Evolutionary conservation across 1,140 invertebrate genomes (phyloP), one percentile per base, ranked within the genome.

Genomic region (Bombus sylvicola): DNA sequence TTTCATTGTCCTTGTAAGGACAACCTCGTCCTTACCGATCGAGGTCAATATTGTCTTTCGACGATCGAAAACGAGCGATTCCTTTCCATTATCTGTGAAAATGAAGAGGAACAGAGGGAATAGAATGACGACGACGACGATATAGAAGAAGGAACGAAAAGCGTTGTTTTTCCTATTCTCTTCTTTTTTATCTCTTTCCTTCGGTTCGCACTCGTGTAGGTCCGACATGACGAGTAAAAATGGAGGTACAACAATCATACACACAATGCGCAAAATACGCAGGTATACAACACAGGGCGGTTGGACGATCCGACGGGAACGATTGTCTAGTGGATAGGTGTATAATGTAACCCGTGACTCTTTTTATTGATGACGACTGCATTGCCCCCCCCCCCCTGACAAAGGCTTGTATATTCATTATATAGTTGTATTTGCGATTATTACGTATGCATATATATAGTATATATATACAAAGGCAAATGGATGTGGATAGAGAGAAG

Each of bases 341-440:
- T 90, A 90, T 59, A 87, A 86, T 80, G 53, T 85, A 87, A 82
- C 87, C 79, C 85, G 84, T 88, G 85, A 90, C 81, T 89, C 77
- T 90, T 92, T 79, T 91, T 92, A 93, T 92, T 89, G 90, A 93
- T 78, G 92, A 93, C 92, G 91, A 93, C 92, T 93, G 91, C 90
- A 92, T 93, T 92, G 87, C 88, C 92, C 92, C 91, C 89, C 88
- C 92, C 92, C 91, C 89, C 91, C 83, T 92, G 89, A 94, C 92
- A 92, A 94, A 94, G 89, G 92, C 93, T 94, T 90, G 91, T 93
- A 93, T 93, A 93, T 92, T 92, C 91, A 92, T 92, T 93, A 93
- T 79, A 92, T 93, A 93, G 92, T 93, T 93, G 90, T 93, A 94
- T 93, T 93, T 93, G 88, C 88, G 92, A 93, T 93, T 94, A 94